Percentiles rank a stretch among this genome's conserved stretches.
Evolutionary conservation across 2,888 invertebrate genomes (phyloP).

Genomic region (Tenodera sinensis): DNA sequence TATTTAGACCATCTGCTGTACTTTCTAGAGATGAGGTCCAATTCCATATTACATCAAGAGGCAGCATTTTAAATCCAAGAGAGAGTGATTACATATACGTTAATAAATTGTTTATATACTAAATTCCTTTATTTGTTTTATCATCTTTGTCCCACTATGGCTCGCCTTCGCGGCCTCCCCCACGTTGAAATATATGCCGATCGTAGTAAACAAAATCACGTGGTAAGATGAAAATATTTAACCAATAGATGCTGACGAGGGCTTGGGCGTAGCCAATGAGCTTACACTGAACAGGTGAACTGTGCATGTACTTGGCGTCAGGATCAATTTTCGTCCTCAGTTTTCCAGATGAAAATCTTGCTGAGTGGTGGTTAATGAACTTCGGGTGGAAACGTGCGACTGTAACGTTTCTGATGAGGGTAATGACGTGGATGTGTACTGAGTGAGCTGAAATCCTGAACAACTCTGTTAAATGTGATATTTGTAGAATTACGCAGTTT

Average conservation of each 20-base stretch:
- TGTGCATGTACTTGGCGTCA: constrained; percentile 25
- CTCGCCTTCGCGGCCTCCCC: neutral
- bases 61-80: neutral
- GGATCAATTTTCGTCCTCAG: constrained; percentile 20
- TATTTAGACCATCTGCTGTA: neutral
- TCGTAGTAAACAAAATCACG: constrained; percentile 34
- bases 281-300: constrained; percentile 29
- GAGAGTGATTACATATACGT: neutral
- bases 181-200: neutral
- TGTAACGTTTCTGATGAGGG: neutral
- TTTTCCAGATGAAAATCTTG: neutral
- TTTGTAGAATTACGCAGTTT: neutral
- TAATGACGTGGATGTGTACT: neutral
- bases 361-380: neutral
- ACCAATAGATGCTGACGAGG: constrained; percentile 24
- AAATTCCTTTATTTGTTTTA: neutral
- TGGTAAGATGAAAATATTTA: constrained; percentile 18
- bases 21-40: neutral
- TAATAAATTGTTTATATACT: neutral
- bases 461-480: neutral
- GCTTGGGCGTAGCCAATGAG: constrained; percentile 27
- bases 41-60: neutral
- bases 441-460: neutral
- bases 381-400: neutral
- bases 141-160: neutral